A percentile compares a stretch with the other conserved stretches of the same genome.
Evolutionary conservation across 2,797 vertebrate species (phyloP).

Genomic region (Hybognathus amarus): DNA sequence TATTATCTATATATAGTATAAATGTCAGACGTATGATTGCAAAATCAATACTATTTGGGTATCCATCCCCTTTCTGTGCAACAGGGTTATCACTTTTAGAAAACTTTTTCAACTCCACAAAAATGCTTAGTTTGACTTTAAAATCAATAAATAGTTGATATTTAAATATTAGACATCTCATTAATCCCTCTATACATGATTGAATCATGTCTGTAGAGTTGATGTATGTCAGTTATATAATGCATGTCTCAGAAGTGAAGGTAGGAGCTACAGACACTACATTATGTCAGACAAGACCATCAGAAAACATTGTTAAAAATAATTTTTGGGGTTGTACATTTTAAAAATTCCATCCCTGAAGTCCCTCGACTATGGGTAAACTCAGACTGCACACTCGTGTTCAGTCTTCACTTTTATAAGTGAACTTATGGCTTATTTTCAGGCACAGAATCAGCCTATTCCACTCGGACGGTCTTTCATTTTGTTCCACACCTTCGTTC

Average conservation of each 20-base stretch:
- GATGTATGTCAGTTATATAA: background rate
- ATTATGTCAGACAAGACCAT: conserved; percentile 6
- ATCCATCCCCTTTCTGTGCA: background rate
- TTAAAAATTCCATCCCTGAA: background rate
- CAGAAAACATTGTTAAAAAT: conserved; percentile 1
- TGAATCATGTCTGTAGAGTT: background rate
- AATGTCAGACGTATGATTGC: background rate
- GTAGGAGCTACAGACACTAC: background rate
- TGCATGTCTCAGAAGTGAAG: background rate
- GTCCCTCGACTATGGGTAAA: background rate
- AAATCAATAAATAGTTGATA: conserved; percentile 1
- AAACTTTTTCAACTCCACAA: background rate
- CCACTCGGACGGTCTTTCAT: background rate
- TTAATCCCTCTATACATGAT: background rate
- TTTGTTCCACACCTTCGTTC: background rate
- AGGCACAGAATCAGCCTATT: background rate
- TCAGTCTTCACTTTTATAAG: background rate
- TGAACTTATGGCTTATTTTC: conserved; percentile 20
- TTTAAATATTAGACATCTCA: background rate
- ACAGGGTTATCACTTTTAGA: background rate
- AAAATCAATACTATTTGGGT: conserved; percentile 23
- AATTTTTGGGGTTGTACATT: background rate
- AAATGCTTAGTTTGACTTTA: background rate
- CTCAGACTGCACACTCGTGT: background rate
- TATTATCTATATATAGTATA: background rate